A percentile compares a stretch with the other conserved stretches of the same genome.
Conservation (phyloP, 2,888 invertebrate genomes). For the Athrips mouffetella region DNA sequence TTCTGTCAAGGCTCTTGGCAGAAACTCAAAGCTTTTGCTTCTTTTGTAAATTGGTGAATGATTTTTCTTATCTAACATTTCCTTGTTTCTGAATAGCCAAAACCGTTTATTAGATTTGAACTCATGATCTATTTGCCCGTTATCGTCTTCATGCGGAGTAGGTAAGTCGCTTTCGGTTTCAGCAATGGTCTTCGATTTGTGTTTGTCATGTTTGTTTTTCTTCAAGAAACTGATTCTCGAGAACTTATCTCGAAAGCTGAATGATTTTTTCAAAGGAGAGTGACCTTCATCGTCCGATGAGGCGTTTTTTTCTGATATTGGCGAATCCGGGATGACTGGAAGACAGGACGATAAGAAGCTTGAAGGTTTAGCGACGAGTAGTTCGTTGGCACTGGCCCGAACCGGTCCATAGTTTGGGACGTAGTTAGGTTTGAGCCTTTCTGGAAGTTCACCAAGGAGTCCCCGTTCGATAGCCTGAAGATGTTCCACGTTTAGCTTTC, state of each 20-base stretch:
- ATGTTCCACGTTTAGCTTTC: slow-evolving; percentile 61
- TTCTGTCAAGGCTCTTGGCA: slow-evolving; percentile 58
- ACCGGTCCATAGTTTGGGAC: slow-evolving; percentile 29
- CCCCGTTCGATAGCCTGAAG: slow-evolving; percentile 64
- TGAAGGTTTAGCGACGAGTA: slow-evolving; percentile 69
- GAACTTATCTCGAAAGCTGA: slow-evolving; percentile 66
- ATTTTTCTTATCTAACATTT: slow-evolving; percentile 44
- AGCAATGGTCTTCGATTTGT: slow-evolving; percentile 49
- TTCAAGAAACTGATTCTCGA: slow-evolving; percentile 58
- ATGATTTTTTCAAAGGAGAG: slow-evolving; percentile 62
- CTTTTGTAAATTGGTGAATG: slow-evolving; percentile 50
- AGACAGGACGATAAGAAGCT: slow-evolving; percentile 60
- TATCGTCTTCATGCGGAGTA: slow-evolving; percentile 18
- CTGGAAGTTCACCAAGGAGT: slow-evolving; percentile 60
- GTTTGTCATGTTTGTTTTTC: slow-evolving; percentile 51
- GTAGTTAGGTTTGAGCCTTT: slow-evolving; percentile 55
- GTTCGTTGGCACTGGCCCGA: slow-evolving; percentile 50
- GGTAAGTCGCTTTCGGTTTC: slow-evolving; percentile 40
- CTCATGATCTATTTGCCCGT: slow-evolving; percentile 41
- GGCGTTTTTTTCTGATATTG: slow-evolving; percentile 39
- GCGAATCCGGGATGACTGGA: slow-evolving; percentile 51
- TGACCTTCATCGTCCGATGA: slow-evolving; percentile 49
- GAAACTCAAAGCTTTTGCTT: slow-evolving; percentile 70
- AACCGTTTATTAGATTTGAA: slow-evolving; percentile 58
- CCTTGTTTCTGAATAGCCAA: slow-evolving; percentile 65